These are phyloP conservation scores for Pterocles orientalis DNA, from an alignment of 2,113 vertebrate genomes.

Conservation along the genomic window DNA sequence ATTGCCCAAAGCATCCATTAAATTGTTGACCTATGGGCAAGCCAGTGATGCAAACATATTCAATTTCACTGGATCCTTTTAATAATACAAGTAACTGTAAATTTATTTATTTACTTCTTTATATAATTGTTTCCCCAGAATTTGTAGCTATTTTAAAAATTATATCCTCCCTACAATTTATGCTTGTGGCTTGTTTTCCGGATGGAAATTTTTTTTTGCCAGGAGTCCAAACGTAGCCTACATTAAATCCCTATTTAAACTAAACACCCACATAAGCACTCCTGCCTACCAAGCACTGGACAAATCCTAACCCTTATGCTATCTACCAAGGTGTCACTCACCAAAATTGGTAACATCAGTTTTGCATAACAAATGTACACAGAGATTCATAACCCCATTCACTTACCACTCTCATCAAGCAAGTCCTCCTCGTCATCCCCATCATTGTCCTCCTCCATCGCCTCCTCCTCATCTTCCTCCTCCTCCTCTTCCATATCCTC, in stretches of 20 bases:
- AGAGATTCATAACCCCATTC: neutral
- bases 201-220: neutral
- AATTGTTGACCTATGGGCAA: neutral
- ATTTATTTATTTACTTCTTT: neutral
- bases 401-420: conserved; percentile 84
- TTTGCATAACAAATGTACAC: neutral
- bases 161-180: neutral
- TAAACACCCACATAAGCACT: neutral
- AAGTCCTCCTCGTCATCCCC: conserved; percentile 87
- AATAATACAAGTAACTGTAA: neutral
- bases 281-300: neutral
- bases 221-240: neutral
- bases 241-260: neutral
- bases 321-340: neutral
- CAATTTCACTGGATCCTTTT: neutral
- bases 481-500: conserved; percentile 91
- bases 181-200: neutral
- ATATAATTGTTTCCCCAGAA: neutral
- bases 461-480: conserved; percentile 87
- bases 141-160: neutral
- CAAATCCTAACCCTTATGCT: neutral
- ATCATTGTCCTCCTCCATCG: conserved; percentile 82
- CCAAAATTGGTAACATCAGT: neutral
- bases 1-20: neutral
- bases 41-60: neutral